Evolutionary conservation across 1,140 invertebrate genomes (phyloP).

Genomic region (Marisa cornuarietis): DNA sequence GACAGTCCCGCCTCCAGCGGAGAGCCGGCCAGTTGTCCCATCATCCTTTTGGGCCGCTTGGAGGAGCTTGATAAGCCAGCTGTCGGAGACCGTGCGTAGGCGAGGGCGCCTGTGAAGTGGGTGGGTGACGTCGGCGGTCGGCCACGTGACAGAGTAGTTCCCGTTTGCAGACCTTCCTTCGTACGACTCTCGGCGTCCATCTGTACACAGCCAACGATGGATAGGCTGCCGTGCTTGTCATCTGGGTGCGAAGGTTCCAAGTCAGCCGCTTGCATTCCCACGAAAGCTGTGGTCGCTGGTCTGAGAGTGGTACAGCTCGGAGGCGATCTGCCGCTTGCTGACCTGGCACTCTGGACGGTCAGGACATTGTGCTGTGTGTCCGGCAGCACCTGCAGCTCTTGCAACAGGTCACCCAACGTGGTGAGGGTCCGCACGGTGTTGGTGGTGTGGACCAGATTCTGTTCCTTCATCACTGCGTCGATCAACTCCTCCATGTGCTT

Average conservation of each 20-base stretch:
- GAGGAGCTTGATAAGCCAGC: background rate
- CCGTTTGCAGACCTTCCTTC: too few species aligned
- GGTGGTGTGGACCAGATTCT: conserved; percentile 15
- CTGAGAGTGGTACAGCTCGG: background rate
- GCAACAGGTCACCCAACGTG: conserved; percentile 7
- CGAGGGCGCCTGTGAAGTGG: background rate
- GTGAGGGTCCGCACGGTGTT: conserved; percentile 16
- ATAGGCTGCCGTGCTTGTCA: too few species aligned
- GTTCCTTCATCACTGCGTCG: conserved; percentile 10
- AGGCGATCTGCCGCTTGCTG: background rate
- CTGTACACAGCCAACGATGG: too few species aligned
- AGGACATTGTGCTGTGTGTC: background rate
- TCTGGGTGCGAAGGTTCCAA: background rate
- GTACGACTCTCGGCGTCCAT: too few species aligned
- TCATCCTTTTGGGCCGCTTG: background rate
- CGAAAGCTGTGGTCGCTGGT: background rate
- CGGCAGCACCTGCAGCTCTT: background rate
- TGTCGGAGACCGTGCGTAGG: background rate
- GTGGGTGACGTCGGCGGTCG: too few species aligned
- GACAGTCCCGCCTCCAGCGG: background rate
- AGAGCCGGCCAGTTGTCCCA: background rate
- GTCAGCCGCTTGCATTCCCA: background rate
- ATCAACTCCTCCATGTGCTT: conserved; percentile 30
- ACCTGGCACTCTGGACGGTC: background rate
- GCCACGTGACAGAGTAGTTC: too few species aligned